These are phyloP conservation scores for Anoura caudifer DNA, from an alignment of 2,113 vertebrate species.

Conservation along the genomic window DNA sequence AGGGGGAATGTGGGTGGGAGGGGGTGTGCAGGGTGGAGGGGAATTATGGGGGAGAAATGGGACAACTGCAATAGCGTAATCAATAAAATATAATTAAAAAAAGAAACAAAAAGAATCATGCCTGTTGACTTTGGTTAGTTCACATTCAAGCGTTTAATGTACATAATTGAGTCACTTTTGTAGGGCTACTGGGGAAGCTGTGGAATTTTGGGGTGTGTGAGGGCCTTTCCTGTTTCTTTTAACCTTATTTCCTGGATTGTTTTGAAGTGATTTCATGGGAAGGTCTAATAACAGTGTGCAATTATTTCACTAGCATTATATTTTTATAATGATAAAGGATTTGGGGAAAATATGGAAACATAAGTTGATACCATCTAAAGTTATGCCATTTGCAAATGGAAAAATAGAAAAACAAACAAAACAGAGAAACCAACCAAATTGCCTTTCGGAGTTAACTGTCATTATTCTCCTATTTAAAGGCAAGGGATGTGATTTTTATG, in stretches of 20 bases:
- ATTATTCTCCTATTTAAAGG: not conserved
- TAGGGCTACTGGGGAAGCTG: not conserved
- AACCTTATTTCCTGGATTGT: conserved; percentile 67
- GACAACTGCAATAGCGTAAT: too few relatives aligned
- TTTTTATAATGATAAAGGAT: conserved; percentile 53
- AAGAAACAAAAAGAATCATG: not conserved
- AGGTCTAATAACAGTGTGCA: conserved; percentile 22
- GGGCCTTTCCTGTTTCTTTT: conserved; percentile 68
- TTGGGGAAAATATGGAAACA: conserved; percentile 38
- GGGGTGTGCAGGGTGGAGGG: too few relatives aligned
- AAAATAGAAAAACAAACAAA: conserved; percentile 30
- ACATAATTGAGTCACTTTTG: conserved; percentile 28
- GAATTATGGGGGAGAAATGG: too few relatives aligned
- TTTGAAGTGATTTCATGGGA: conserved; percentile 62
- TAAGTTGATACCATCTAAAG: not conserved
- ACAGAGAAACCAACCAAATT: not conserved
- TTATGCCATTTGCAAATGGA: conserved; percentile 38
- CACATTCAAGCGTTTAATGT: not conserved
- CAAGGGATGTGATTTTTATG: not conserved
- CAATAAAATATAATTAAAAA: too few relatives aligned
- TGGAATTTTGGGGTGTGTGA: conserved; percentile 68
- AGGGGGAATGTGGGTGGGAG: too few relatives aligned
- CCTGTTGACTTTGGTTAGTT: not conserved
- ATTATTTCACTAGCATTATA: conserved; percentile 28
- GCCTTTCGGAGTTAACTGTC: conserved; percentile 4